A percentile compares a stretch with the other conserved stretches of the same genome.
Conservation (phyloP, 2,113 vertebrate genomes). For the Ciconia boyciana region DNA sequence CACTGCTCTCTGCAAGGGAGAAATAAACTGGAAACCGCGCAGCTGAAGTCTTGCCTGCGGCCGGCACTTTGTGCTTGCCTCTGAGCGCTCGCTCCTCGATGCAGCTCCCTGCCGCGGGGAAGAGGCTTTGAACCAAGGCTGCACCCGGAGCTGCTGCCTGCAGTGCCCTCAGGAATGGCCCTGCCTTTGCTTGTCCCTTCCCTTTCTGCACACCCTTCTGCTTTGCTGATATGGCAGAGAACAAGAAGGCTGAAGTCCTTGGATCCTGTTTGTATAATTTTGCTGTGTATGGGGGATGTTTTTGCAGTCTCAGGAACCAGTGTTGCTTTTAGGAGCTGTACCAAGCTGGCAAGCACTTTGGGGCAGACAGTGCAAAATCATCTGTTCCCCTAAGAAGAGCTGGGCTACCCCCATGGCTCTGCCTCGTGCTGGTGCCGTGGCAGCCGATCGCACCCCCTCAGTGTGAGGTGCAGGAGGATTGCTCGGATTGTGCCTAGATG, state of each 20-base stretch:
- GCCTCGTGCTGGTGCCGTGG: background rate
- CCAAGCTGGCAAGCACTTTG: background rate
- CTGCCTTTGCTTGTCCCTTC: background rate
- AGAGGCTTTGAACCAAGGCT: background rate
- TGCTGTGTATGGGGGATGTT: background rate
- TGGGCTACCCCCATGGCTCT: background rate
- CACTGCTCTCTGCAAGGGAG: background rate
- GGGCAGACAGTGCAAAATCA: background rate
- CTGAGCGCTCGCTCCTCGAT: accelerated
- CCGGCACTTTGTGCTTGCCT: background rate
- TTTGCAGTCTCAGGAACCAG: background rate
- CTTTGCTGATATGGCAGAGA: background rate
- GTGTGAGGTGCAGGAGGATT: background rate
- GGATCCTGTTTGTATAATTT: background rate
- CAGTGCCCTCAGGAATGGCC: background rate
- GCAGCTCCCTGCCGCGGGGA: background rate
- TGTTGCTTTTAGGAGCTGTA: background rate
- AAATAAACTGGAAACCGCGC: background rate
- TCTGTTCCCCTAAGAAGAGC: background rate
- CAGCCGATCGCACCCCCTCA: accelerated
- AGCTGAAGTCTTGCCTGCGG: background rate
- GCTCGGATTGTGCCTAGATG: background rate
- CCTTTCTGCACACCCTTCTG: background rate
- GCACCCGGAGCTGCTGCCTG: background rate
- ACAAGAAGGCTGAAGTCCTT: background rate